Evolutionary conservation across 2,888 invertebrate species (phyloP), one percentile per base, ranked within the genome.

Genomic region (Agelastica alni): DNA sequence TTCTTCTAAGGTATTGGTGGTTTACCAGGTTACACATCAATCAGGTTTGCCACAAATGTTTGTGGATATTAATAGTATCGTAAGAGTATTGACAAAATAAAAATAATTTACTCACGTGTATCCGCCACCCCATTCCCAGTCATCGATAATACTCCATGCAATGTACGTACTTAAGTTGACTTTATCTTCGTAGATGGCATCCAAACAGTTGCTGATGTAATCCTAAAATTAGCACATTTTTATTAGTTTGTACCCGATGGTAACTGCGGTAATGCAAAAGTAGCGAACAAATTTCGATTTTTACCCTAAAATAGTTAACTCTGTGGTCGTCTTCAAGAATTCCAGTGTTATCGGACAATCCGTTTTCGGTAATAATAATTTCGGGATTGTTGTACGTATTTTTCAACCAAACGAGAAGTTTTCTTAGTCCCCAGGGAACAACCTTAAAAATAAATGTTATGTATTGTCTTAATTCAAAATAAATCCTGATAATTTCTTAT

Each of bases 291-390:
- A 36, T 16, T 36, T 13, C 5, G 0, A 26, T 26, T 14, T 46
- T 53, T 61, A 72, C 73, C 46, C 59, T 49, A 42, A 62, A 61
- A 65, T 80, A 81, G 1, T 67, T 60, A 5, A 64, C 59, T 49
- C 69, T 57, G 2, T 58, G 44, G 9, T 48, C 46, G 53, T 67
- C 67, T n/a, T 60, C 55, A 12, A 62, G 18, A 12, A 44, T 48
- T 10, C 56, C 54, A 6, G 56, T 59, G 7, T 30, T 30, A 39
- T 65, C 63, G 4, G 62, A 43, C n/a, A 56, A 52, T 1, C 66
- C 66, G 36, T 64, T 65, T 55, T 66, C 64, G 18, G 64, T 65
- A 6, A 66, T 59, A 16, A 63, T 51, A 17, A 66, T 64, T 51
- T 65, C 63, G 7, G 53, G 56, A 32, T 62, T 42, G 16, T 56